These are phyloP conservation scores for Drosophila engyochracea DNA, from an alignment of 2,888 invertebrate species.

Conservation along the genomic window DNA sequence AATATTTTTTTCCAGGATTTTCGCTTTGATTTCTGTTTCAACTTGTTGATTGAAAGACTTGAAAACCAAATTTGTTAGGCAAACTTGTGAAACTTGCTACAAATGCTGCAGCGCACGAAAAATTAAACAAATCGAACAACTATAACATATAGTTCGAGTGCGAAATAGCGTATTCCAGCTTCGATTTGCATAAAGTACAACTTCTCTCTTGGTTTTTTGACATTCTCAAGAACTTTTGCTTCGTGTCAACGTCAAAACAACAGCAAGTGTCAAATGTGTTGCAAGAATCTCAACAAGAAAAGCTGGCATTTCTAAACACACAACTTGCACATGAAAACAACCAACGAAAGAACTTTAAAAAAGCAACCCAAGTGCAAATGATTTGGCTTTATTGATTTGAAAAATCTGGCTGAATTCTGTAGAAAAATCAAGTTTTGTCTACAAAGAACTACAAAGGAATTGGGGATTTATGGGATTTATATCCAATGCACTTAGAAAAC, in stretches of 20 bases:
- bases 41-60: conserved; percentile 72
- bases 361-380: conserved; percentile 19
- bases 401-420: conserved; percentile 15
- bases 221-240: conserved; percentile 75
- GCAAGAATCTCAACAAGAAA: conserved; percentile 60
- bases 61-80: conserved; percentile 38
- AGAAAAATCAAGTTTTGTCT: background rate
- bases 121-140: background rate
- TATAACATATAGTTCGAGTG: background rate
- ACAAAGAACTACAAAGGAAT: background rate
- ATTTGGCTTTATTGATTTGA: conserved; percentile 14
- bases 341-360: background rate
- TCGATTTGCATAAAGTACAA: background rate
- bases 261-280: conserved; percentile 65
- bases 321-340: conserved; percentile 22
- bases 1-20: conserved; percentile 49
- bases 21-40: conserved; percentile 31
- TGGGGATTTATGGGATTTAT: background rate
- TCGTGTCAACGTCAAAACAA: conserved; percentile 58
- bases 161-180: background rate
- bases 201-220: conserved; percentile 43
- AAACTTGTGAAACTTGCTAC: conserved; percentile 10
- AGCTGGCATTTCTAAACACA: conserved; percentile 44
- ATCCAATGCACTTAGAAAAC: background rate
- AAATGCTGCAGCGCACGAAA: background rate